Evolutionary conservation across 2,113 vertebrate genomes (phyloP).

Genomic region (Tachuris rubrigastra): DNA sequence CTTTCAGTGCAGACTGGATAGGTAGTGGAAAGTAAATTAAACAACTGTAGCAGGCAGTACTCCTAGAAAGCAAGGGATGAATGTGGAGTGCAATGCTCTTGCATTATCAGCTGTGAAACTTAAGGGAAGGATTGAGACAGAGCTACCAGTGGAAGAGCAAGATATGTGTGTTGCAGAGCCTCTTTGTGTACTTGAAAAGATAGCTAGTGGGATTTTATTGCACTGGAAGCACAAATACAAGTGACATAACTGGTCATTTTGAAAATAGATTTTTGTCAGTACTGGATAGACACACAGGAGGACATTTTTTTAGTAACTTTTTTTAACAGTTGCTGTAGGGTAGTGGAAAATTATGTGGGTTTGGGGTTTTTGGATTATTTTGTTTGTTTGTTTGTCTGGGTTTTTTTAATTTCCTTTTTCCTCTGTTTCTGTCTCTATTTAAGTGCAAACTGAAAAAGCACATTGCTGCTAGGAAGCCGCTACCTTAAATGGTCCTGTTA

Average conservation of each 20-base stretch:
- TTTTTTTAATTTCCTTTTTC: not conserved
- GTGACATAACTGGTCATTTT: not conserved
- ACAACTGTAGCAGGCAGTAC: accelerated
- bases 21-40: not conserved
- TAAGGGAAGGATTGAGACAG: not conserved
- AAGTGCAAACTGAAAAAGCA: not conserved
- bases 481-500: not conserved
- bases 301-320: not conserved
- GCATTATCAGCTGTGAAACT: not conserved
- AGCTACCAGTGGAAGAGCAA: not conserved
- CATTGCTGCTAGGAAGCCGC: not conserved
- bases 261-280: not conserved
- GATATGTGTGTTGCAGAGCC: not conserved
- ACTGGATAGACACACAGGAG: not conserved
- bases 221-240: not conserved
- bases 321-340: not conserved
- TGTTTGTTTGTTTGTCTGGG: not conserved
- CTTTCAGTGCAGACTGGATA: not conserved
- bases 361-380: not conserved
- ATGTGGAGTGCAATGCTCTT: not conserved
- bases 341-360: not conserved
- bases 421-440: not conserved
- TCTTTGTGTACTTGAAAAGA: not conserved
- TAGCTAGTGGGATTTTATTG: not conserved
- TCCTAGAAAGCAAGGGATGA: not conserved